phyloP scores from a whole-genome alignment of 2,888 invertebrate species.

The Drosophila multiciliata region DNA sequence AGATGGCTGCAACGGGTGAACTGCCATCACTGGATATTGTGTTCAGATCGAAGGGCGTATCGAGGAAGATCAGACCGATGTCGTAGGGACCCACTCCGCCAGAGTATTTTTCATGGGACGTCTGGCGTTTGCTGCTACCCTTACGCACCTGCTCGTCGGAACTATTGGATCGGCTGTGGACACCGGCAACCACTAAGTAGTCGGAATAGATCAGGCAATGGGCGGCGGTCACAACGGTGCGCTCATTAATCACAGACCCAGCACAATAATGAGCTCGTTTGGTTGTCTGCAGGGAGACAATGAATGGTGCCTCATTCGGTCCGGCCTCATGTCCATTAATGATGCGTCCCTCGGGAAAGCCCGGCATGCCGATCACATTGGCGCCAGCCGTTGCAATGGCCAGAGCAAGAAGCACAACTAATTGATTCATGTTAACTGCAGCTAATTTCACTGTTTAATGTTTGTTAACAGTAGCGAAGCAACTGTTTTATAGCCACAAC shows the following conservation, averaged over 20 bases:
- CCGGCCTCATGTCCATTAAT: conserved; percentile 82
- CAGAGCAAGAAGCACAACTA: conserved; percentile 66
- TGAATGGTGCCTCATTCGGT: conserved; percentile 84
- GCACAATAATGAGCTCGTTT: conserved; percentile 82
- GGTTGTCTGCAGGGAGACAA: conserved; percentile 81
- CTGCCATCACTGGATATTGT: conserved; percentile 62
- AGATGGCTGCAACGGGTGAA: conserved; percentile 61
- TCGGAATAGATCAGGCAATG: conserved; percentile 72
- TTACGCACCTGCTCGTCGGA: conserved; percentile 65
- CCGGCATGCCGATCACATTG: conserved; percentile 54
- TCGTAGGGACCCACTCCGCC: conserved; percentile 86
- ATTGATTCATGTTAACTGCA: conserved; percentile 68
- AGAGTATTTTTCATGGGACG: conserved; percentile 79
- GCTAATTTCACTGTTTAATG: conserved; percentile 21
- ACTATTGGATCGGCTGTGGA: conserved; percentile 74
- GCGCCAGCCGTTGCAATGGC: conserved; percentile 62
- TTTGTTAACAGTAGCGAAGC: conserved; percentile 9
- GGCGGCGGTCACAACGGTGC: conserved; percentile 83
- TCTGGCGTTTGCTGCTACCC: conserved; percentile 52
- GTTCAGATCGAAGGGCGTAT: conserved; percentile 72
- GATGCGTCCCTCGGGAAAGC: conserved; percentile 78
- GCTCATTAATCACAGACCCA: conserved; percentile 82
- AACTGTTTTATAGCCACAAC: conserved; percentile 42
- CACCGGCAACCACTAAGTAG: conserved; percentile 83
- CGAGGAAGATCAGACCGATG: conserved; percentile 85